Conservation (phyloP, 2,113 vertebrate species). For the Cettia cetti region DNA sequence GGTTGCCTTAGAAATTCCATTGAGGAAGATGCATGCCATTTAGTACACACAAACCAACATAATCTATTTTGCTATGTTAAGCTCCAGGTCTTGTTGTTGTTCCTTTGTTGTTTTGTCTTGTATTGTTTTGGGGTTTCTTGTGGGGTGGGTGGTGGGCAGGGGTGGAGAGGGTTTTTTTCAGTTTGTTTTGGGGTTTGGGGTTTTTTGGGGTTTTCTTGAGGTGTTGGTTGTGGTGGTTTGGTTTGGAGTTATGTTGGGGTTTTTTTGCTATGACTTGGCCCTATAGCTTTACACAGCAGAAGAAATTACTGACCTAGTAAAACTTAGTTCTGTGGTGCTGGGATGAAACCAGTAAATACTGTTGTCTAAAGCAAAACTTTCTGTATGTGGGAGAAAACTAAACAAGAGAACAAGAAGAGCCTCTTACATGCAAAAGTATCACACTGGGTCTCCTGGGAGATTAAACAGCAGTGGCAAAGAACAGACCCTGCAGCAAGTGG, state of each 20-base stretch:
- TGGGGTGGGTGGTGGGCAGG: fast-evolving
- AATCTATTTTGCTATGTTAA: not conserved
- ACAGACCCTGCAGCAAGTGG: not conserved
- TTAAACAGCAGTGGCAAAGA: not conserved
- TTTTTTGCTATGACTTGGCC: not conserved
- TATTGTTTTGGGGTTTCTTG: not conserved
- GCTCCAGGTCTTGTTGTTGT: not conserved
- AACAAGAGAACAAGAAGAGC: not conserved
- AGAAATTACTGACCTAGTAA: not conserved
- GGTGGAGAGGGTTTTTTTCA: too few species aligned
- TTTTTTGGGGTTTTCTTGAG: not conserved
- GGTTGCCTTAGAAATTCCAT: not conserved
- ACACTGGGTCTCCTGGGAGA: not conserved
- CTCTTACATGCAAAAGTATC: not conserved
- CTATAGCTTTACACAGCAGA: not conserved
- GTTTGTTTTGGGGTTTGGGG: not conserved
- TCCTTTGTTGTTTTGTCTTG: too few species aligned
- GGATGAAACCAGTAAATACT: not conserved
- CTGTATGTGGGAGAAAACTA: not conserved
- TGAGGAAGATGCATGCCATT: not conserved
- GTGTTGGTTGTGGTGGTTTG: too few species aligned
- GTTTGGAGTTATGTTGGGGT: not conserved
- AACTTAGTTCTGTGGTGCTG: not conserved
- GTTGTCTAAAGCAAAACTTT: not conserved
- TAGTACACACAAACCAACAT: not conserved